These are phyloP conservation scores for Coreius guichenoti DNA, from an alignment of 2,797 vertebrate species.

Conservation along the genomic window DNA sequence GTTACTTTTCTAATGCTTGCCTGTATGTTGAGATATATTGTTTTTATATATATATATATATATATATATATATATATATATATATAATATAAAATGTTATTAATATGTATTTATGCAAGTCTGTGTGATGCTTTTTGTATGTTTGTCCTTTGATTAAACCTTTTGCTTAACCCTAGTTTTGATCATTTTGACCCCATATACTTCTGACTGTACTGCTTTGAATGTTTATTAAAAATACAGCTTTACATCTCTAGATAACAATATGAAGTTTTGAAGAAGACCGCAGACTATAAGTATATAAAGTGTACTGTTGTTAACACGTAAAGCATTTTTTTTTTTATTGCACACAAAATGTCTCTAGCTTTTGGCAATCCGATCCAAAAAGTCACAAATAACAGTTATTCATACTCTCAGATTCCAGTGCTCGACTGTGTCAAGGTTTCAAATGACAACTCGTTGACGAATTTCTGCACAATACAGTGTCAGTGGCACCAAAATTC, in stretches of 20 bases:
- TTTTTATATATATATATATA: slow-evolving; percentile 63
- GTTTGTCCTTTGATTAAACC: slow-evolving; percentile 75
- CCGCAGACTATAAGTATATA: neutral
- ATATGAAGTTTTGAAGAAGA: neutral
- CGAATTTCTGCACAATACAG: too few species aligned
- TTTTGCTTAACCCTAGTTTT: slow-evolving; percentile 69
- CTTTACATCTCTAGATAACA: neutral
- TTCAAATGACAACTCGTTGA: too few species aligned
- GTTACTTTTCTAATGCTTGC: slow-evolving; percentile 69
- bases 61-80: slow-evolving; percentile 75
- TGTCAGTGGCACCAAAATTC: too few species aligned
- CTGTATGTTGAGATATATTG: slow-evolving; percentile 68
- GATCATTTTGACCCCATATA: neutral
- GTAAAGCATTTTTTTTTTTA: neutral
- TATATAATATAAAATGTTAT: slow-evolving; percentile 76
- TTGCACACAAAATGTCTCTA: neutral
- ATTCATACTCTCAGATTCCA: too few species aligned
- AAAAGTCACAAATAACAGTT: too few species aligned
- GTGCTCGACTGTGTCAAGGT: too few species aligned
- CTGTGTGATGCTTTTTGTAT: slow-evolving; percentile 68
- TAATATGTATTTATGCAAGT: slow-evolving; percentile 79
- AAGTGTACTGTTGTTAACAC: neutral
- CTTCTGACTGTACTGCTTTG: neutral
- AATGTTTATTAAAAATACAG: neutral
- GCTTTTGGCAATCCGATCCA: too few species aligned